Conservation (phyloP, 2,888 invertebrate species). For the Camptogramma bilineatum region DNA sequence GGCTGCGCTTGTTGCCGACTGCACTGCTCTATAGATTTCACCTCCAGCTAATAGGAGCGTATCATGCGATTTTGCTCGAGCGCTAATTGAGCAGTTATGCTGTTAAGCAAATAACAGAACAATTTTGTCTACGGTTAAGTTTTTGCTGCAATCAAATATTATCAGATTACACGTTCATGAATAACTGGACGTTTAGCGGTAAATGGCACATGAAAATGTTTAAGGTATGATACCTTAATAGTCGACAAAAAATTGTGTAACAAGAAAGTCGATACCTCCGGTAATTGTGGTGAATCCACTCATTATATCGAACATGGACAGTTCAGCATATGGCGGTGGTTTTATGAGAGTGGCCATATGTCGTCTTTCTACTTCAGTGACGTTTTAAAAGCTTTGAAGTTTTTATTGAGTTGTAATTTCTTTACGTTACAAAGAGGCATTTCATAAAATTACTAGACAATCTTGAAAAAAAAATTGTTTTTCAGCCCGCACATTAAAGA, state of each 20-base stretch:
- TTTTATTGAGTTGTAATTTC: slow-evolving; percentile 12
- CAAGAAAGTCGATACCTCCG: slow-evolving; percentile 53
- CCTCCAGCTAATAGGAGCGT: slow-evolving; percentile 64
- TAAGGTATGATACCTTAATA: slow-evolving; percentile 36
- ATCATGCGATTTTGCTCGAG: slow-evolving; percentile 58
- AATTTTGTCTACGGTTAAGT: slow-evolving; percentile 42
- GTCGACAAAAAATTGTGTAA: slow-evolving; percentile 57
- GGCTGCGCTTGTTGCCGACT: slow-evolving; percentile 53
- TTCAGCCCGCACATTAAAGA: too few relatives aligned
- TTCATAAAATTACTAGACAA: too few relatives aligned
- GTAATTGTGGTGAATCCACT: slow-evolving; percentile 58
- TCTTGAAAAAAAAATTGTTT: too few relatives aligned
- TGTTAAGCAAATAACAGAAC: slow-evolving; percentile 49
- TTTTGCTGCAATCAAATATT: slow-evolving; percentile 43
- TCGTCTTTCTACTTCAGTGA: slow-evolving; percentile 47
- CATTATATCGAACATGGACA: slow-evolving; percentile 54
- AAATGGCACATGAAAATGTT: slow-evolving; percentile 26
- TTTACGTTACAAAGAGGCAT: background rate
- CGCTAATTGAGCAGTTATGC: slow-evolving; percentile 56
- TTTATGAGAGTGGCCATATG: slow-evolving; percentile 59
- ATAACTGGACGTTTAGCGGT: slow-evolving; percentile 39
- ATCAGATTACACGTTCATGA: slow-evolving; percentile 37
- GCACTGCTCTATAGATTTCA: slow-evolving; percentile 64
- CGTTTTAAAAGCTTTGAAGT: slow-evolving; percentile 22
- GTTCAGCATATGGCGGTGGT: slow-evolving; percentile 56